Base-by-base conservation (phyloP, 1,140 invertebrate genomes). In the Drosophila lowei region DNA sequence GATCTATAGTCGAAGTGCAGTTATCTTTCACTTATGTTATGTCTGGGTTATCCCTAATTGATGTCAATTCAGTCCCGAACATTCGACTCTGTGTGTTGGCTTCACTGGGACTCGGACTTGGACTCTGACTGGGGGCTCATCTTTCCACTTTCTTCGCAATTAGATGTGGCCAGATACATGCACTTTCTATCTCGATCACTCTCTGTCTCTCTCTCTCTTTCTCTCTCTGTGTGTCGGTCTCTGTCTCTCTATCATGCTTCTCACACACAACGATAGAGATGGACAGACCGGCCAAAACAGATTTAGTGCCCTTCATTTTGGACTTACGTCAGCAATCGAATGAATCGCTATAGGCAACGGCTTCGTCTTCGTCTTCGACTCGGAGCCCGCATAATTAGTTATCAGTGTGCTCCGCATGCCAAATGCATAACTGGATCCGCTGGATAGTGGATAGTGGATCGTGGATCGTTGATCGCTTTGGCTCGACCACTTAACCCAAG, bases 371-470 rank as follows among this genome's bases (percentile, higher is more conserved):
- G 38, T 44, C 41, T 43, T 56, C 60, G 44, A 4, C 34, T 38
- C 11, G 34, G 34, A 11, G 11, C 34, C 30, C 64, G 48, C 64
- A 64, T 67, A 67, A 67, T 67, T 74, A 55, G 52, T 57, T 56
- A 73, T 50, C 66, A 64, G 52, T 56, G 48, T 62, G 48, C 60
- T 52, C 49, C 59, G 67, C 71, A 74, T 58, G 67, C 59, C 59
- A 58, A 73, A 72, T 63, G 48, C 60, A 72, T 72, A 72, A 74
- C 60, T 74, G 64, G 64, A 67, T 65, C 34, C 44, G 30, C 34
- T 38, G 34, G 34, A 38, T 38, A 4, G 30, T 34, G 30, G 30
- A 34, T 34, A 11, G 34, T 38, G 11, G 11, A 67, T 15, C 68
- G 48, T 60, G 41, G 28, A 63, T 70, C 47, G 59, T 25, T 64